phyloP scores from a whole-genome alignment of 2,797 vertebrate genomes.

The Phyllotis vaccarum region DNA sequence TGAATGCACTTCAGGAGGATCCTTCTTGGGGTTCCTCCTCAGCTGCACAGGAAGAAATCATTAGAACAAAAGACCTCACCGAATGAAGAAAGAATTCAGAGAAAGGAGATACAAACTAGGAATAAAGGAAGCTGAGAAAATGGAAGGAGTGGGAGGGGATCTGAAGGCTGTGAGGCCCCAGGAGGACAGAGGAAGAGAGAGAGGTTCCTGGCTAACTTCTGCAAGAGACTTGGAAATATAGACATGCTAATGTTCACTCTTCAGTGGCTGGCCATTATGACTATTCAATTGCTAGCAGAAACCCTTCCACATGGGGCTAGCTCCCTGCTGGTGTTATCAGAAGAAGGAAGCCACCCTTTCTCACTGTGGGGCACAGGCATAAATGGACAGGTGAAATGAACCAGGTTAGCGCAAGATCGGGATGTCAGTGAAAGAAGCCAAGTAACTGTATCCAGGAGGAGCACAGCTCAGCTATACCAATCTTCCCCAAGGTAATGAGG shows the following conservation, averaged over 20 bases:
- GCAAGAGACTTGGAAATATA: not conserved
- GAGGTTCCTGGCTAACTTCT: not conserved
- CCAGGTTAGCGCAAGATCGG: conserved; percentile 1
- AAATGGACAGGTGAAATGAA: not conserved
- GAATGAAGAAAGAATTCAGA: not conserved
- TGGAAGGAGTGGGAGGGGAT: not conserved
- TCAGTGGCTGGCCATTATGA: not conserved
- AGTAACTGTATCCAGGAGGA: not conserved
- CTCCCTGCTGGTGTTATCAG: conserved; percentile 6
- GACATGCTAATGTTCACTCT: not conserved
- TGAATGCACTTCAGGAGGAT: not conserved
- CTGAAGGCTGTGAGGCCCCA: not conserved
- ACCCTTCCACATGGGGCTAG: not conserved
- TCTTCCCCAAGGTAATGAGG: not conserved
- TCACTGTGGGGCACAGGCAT: not conserved
- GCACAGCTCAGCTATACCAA: accelerated
- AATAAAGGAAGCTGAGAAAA: not conserved
- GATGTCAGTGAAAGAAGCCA: not conserved
- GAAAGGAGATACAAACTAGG: not conserved
- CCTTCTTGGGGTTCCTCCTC: not conserved
- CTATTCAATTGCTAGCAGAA: not conserved
- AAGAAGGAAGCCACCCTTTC: not conserved
- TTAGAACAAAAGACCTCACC: not conserved
- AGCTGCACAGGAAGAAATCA: not conserved
- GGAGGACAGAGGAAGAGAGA: not conserved